phyloP scores from a whole-genome alignment of 1,140 invertebrate species.

The Drosophila biarmipes region DNA sequence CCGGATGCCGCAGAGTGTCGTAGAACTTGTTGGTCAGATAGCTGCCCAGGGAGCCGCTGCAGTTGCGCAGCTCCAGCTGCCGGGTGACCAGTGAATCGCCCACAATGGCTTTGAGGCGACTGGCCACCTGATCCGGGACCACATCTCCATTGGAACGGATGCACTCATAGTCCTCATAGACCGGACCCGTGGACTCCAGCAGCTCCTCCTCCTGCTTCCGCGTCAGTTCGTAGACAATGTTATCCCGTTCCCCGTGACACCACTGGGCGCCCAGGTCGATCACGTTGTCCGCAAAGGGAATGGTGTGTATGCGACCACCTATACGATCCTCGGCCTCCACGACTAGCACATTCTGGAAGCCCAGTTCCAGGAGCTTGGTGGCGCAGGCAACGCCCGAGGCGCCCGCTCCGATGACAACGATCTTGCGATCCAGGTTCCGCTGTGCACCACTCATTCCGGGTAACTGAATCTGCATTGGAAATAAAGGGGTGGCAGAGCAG shows the following conservation, averaged over 20 bases:
- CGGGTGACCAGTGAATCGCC: conserved; percentile 72
- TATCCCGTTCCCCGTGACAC: conserved; percentile 92
- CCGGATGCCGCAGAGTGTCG: conserved; percentile 67
- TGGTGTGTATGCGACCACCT: conserved; percentile 89
- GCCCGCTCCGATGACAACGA: conserved; percentile 88
- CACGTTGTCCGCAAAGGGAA: conserved; percentile 86
- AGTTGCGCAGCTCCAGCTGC: conserved; percentile 72
- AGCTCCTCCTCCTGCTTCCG: conserved; percentile 86
- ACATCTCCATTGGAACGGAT: conserved; percentile 82
- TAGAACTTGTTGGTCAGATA: conserved; percentile 84
- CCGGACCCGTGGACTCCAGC: conserved; percentile 83
- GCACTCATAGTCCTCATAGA: conserved; percentile 82
- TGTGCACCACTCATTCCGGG: conserved; percentile 58
- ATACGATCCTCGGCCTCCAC: conserved; percentile 89
- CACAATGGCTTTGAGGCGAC: conserved; percentile 73
- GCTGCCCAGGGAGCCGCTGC: conserved; percentile 84
- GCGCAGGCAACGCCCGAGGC: conserved; percentile 87
- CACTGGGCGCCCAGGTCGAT: conserved; percentile 93
- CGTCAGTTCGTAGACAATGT: conserved; percentile 89
- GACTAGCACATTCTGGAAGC: conserved; percentile 86
- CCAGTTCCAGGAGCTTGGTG: conserved; percentile 85
- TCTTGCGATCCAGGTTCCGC: conserved; percentile 66
- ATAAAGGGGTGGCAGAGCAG: conserved; percentile 1
- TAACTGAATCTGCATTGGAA: conserved; percentile 36
- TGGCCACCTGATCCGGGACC: conserved; percentile 70